These are phyloP conservation scores for Elysia chlorotica DNA, from an alignment of 1,140 invertebrate genomes.

Conservation along the genomic window DNA sequence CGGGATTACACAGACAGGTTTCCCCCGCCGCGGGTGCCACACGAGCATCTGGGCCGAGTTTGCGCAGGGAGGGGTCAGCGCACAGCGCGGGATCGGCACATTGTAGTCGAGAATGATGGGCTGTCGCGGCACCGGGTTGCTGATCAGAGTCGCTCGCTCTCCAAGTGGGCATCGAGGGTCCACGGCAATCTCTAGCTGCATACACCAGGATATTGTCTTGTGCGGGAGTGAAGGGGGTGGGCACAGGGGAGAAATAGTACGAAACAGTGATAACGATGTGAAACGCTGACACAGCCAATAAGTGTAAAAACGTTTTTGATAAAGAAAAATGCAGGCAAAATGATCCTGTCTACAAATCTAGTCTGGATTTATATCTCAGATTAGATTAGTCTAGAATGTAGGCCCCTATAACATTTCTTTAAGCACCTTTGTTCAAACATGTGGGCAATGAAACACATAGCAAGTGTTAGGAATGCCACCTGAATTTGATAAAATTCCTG, in stretches of 20 bases:
- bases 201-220: conserved; percentile 59
- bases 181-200: conserved; percentile 58
- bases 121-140: conserved; percentile 47
- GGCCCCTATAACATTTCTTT: too few species aligned
- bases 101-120: conserved; percentile 54
- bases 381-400: too few species aligned
- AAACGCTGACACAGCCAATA: too few species aligned
- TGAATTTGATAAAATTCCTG: not conserved
- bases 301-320: too few species aligned
- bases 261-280: too few species aligned
- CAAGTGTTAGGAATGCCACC: not conserved
- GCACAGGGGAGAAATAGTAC: too few species aligned
- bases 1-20: conserved; percentile 48
- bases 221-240: too few species aligned
- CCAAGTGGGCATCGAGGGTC: conserved; percentile 51
- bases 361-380: too few species aligned
- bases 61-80: conserved; percentile 60
- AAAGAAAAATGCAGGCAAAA: too few species aligned
- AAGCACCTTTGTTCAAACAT: too few species aligned
- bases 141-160: conserved; percentile 51
- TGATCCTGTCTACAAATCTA: too few species aligned
- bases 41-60: conserved; percentile 61
- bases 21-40: conserved; percentile 54
- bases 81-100: conserved; percentile 53
- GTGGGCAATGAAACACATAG: not conserved